Evolutionary conservation across 1,140 invertebrate genomes (phyloP), one percentile per base, ranked within the genome.

Genomic region (Temnothorax longispinosus): DNA sequence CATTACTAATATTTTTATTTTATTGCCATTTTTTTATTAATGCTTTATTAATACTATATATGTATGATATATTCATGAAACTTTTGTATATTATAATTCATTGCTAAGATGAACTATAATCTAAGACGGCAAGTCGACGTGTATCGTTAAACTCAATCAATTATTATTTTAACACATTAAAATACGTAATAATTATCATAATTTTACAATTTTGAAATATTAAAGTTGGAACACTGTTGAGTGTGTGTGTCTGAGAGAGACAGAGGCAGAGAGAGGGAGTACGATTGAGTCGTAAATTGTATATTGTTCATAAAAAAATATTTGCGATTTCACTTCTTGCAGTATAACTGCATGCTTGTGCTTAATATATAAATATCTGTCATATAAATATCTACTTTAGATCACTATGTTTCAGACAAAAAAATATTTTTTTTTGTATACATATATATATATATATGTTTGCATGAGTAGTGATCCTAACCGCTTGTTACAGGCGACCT

Each of bases 401-500:
- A 32, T 41, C 18, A 8, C 6, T n/a, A 35, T 35, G 5, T 58
- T 41, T 38, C 27, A 75, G 56, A 75, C 18, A 75, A 38, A 21
- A 56, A 27, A 21, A 41, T 58, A 58, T 58, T 71, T 64, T 52
- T 52, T 27, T 27, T 74, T 85, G 32, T 32, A 56, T 77, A 21
- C 82, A 50, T 78, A 44, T 78, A 44, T 38, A 65, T 21, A 65
- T 86, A 44, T 38, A 64, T 15, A 64, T 90, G 44, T 86, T 87
- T 93, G 93, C 93, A 94, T 94, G 93, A 92, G 93, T 94, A 94
- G 93, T 93, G 91, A 93, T 87, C 85, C 92, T 93, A 93, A 93
- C 80, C 90, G 88, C 91, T 91, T 93, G 90, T 93, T 92, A 87
- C 90, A 94, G 91, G 91, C 92, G 92, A 92, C 80, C 89, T 92